A percentile compares a stretch with the other conserved stretches of the same genome.
phyloP scores from a whole-genome alignment of 2,888 invertebrate genomes.

The Aproaerema taeniolella region DNA sequence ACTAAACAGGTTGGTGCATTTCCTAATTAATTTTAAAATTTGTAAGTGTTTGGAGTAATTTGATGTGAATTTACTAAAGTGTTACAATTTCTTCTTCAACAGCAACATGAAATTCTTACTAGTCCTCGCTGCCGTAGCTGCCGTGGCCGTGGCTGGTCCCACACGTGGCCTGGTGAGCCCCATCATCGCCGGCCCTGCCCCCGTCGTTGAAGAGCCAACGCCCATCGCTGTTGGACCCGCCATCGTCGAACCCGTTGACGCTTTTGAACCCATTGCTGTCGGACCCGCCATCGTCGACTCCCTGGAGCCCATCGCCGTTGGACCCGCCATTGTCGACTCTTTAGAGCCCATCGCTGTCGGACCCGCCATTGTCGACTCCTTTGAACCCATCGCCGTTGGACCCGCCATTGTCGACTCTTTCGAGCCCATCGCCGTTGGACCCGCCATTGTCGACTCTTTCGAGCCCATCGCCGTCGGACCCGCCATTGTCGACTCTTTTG shows the following conservation, averaged over 20 bases:
- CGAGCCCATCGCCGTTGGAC: background rate
- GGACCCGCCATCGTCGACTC: slow-evolving; percentile 20
- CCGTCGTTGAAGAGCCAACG: slow-evolving; percentile 12
- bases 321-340: slow-evolving; percentile 23
- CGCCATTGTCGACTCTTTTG: no score
- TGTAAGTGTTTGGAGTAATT: no score
- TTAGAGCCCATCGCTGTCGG: slow-evolving; percentile 12
- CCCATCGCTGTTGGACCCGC: slow-evolving; percentile 12
- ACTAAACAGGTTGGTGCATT: no score
- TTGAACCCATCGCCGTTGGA: slow-evolving; percentile 12
- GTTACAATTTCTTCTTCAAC: no score
- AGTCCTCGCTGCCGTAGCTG: slow-evolving; percentile 21
- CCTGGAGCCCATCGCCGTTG: slow-evolving; percentile 18
- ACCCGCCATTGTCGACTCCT: background rate
- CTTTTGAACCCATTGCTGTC: slow-evolving; percentile 12
- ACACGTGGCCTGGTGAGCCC: slow-evolving; percentile 17
- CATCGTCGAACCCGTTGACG: slow-evolving; percentile 2
- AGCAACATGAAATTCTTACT: slow-evolving; percentile 18
- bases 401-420: slow-evolving; percentile 10
- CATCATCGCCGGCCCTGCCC: slow-evolving; percentile 20
- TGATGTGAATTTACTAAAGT: no score
- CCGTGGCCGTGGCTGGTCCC: slow-evolving; percentile 23
- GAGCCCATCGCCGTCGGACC: no score
- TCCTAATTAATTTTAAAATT: no score
- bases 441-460: slow-evolving; percentile 16